Conservation (phyloP, 2,797 vertebrate species). For the Chromobotia macracanthus region DNA sequence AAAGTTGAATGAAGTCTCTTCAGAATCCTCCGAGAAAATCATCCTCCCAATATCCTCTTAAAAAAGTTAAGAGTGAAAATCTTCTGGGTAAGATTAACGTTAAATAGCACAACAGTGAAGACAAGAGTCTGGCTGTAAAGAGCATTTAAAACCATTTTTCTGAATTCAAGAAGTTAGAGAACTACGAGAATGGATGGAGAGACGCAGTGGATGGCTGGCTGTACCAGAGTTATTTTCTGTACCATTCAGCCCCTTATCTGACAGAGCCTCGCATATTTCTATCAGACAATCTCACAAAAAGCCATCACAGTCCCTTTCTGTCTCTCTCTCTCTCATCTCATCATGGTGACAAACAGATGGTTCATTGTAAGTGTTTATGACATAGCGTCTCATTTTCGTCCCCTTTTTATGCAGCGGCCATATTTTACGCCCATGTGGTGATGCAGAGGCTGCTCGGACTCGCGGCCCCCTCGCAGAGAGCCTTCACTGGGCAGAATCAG, state of each 20-base stretch:
- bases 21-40: conserved; percentile 8
- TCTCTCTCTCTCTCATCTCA: conserved; percentile 47
- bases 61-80: neutral
- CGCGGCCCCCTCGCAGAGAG: conserved; percentile 63
- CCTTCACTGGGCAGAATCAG: conserved; percentile 65
- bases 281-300: conserved; percentile 25
- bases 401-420: conserved; percentile 69
- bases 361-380: conserved; percentile 69
- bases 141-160: conserved; percentile 26
- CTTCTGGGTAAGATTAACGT: neutral
- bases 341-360: conserved; percentile 60
- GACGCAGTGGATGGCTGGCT: neutral
- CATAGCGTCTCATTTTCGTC: conserved; percentile 62
- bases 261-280: conserved; percentile 16
- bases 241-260: neutral
- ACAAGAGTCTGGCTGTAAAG: neutral
- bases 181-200: neutral
- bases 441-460: conserved; percentile 70
- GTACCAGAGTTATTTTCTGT: conserved; percentile 6
- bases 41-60: conserved; percentile 38
- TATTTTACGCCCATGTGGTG: conserved; percentile 71
- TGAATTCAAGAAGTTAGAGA: neutral
- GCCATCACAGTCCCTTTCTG: conserved; percentile 47
- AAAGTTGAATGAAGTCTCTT: neutral
- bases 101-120: neutral